Conservation (phyloP, 2,888 invertebrate species). For the Chaitophorus viminalis region DNA sequence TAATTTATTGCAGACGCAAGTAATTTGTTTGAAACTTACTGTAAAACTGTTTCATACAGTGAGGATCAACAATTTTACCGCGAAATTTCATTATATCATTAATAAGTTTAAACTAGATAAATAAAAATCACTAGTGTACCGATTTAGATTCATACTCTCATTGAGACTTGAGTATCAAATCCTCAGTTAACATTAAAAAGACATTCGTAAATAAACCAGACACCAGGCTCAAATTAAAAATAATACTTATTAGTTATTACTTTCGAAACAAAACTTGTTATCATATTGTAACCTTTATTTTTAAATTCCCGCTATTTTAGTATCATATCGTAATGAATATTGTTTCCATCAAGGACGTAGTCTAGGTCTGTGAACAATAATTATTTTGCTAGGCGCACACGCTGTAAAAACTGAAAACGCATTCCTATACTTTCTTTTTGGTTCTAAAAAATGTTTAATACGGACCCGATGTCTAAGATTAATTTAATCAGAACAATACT, state of each 20-base stretch:
- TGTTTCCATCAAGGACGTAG: no score
- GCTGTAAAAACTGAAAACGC: background rate
- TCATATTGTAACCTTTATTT: slow-evolving; percentile 4
- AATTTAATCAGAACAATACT: background rate
- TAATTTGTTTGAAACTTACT: slow-evolving; percentile 69
- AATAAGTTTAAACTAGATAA: background rate
- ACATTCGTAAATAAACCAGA: background rate
- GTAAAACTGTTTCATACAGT: slow-evolving; percentile 78
- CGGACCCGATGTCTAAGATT: no score
- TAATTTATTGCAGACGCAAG: background rate
- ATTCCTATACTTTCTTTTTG: no score
- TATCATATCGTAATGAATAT: background rate
- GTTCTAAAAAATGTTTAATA: background rate
- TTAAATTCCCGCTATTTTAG: slow-evolving; percentile 13
- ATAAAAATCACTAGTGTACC: background rate
- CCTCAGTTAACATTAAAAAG: no score
- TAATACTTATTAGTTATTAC: no score
- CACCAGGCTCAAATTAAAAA: background rate
- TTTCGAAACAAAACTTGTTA: slow-evolving; percentile 3
- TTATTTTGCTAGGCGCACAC: no score
- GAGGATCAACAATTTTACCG: slow-evolving; percentile 75
- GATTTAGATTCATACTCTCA: no score
- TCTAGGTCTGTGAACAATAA: background rate
- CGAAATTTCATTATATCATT: slow-evolving; percentile 75
- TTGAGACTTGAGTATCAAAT: background rate